Percentiles rank a stretch among this genome's conserved stretches.
Conservation (phyloP, 2,797 vertebrate genomes). For the Onychomys torridus region DNA sequence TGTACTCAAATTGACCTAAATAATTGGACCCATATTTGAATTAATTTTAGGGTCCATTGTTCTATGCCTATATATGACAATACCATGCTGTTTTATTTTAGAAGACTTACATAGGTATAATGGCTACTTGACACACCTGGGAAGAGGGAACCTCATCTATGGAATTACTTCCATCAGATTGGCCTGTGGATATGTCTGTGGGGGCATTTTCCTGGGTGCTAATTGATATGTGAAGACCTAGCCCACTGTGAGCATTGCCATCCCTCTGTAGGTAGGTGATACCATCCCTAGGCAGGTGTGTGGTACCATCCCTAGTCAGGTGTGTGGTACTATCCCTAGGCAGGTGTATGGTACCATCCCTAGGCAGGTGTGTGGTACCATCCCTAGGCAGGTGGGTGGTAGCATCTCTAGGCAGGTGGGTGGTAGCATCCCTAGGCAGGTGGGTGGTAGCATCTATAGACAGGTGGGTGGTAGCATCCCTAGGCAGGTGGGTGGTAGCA, state of each 20-base stretch:
- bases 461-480: too few species aligned
- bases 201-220: neutral
- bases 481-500: too few species aligned
- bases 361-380: too few species aligned
- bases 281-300: too few species aligned
- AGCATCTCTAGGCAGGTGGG: too few species aligned
- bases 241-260: neutral
- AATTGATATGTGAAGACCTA: neutral
- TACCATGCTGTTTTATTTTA: neutral
- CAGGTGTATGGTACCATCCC: too few species aligned
- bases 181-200: neutral
- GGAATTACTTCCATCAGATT: neutral
- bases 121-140: neutral
- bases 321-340: too few species aligned
- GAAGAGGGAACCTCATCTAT: neutral
- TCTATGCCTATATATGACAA: neutral
- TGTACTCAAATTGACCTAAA: neutral
- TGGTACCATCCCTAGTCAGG: too few species aligned
- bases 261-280: too few species aligned
- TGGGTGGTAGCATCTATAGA: too few species aligned
- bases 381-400: too few species aligned
- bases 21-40: neutral
- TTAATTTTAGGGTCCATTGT: neutral
- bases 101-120: neutral
- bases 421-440: too few species aligned